These are phyloP conservation scores for Darevskia nairensis DNA, from an alignment of 2,797 vertebrate species.

Conservation along the genomic window DNA sequence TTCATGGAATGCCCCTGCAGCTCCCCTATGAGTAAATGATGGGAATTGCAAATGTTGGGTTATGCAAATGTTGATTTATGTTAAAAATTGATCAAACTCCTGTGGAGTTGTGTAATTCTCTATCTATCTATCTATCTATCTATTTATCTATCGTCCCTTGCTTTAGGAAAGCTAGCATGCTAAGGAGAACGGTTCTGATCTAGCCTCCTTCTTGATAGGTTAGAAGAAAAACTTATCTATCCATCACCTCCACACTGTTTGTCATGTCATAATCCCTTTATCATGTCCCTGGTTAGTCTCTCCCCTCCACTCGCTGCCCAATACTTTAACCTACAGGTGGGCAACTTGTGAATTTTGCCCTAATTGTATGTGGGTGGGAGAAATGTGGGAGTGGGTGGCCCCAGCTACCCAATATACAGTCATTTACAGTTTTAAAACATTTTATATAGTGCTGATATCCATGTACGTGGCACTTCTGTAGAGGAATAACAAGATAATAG, in stretches of 20 bases:
- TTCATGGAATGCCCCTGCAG: too few species aligned
- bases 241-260: too few species aligned
- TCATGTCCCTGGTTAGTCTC: background rate
- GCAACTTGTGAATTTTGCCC: background rate
- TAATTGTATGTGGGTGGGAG: background rate
- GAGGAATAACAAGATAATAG: too few species aligned
- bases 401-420: background rate
- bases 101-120: too few species aligned
- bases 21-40: background rate
- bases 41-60: background rate
- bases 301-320: background rate
- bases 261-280: too few species aligned
- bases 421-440: background rate
- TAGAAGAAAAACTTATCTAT: background rate
- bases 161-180: too few species aligned
- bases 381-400: too few species aligned
- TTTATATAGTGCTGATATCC: too few species aligned
- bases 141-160: too few species aligned
- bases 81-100: background rate
- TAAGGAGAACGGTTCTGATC: background rate
- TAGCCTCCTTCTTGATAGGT: background rate
- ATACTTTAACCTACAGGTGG: background rate
- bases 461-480: too few species aligned
- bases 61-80: background rate
- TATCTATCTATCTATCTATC: background rate